Evolutionary conservation across 2,888 invertebrate genomes (phyloP), one percentile per base, ranked within the genome.

Genomic region (Caenorhabditis afra): DNA sequence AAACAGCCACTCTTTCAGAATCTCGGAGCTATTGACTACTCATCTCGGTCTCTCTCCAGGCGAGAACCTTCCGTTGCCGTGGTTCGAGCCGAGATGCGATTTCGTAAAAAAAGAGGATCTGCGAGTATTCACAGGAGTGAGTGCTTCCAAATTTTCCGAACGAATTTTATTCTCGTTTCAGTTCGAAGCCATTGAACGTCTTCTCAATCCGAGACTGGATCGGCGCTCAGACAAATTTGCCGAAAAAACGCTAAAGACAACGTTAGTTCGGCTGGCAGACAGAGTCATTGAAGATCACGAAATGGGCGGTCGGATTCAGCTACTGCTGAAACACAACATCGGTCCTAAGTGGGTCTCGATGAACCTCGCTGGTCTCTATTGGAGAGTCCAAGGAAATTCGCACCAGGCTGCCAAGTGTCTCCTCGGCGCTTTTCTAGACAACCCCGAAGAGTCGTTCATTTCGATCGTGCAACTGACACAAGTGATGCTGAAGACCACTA

Each of bases 301-400:
- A 90, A 93, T 95, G 45, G 95, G 94, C 0, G 94, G 94, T 87
- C 92, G 95, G 78, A 94, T 95, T 82, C 92, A 94, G 62, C 93
- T 93, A 3, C 94, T 94, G 23, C 93, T 94, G 87, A 93, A 94
- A 87, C 93, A 93, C 94, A 93, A 93, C 91, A 91, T 93, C 59
- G 94, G 94, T 0, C 94, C 94, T 0, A 92, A 93, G 80, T 95
- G 95, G 95, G 91, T 94, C 8, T 90, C 94, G 20, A 93, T 93
- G 85, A 94, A 94, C 12, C 90, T 95, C 47, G 94, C 95, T 0
- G 94, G 94, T 0, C 91, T 95, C 18, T 94, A 95, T 90, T 95
- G 95, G 95, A 92, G 95, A 10, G 93, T 94, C 0, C 92, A 94
- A 3, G 93, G 94, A 7, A 94, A 94, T 88, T 92, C 93, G 39